Evolutionary conservation across 1,140 invertebrate genomes (phyloP).

Genomic region (Neodiprion pinetum): DNA sequence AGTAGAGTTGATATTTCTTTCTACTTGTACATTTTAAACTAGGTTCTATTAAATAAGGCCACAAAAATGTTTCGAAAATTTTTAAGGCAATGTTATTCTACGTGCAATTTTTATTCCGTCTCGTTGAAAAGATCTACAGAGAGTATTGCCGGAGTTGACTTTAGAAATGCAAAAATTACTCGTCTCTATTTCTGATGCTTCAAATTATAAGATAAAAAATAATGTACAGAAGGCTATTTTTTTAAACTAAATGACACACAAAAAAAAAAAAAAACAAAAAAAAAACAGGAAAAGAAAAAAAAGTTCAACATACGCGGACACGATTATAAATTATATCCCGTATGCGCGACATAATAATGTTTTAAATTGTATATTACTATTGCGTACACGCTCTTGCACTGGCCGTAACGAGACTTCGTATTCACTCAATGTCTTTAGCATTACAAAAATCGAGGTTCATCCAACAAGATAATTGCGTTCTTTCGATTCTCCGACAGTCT

Average conservation of each 20-base stretch:
- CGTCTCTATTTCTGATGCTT: too few species aligned
- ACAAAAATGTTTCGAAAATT: background rate
- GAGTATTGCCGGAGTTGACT: background rate
- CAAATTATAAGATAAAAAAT: too few species aligned
- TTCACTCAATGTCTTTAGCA: background rate
- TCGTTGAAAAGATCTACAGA: background rate
- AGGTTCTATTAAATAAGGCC: background rate
- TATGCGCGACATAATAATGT: too few species aligned
- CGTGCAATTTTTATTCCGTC: background rate
- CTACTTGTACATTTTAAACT: background rate
- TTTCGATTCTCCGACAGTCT: too few species aligned
- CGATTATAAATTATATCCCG: too few species aligned
- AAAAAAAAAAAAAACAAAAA: too few species aligned
- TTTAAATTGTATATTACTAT: too few species aligned
- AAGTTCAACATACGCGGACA: too few species aligned
- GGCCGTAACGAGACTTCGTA: background rate
- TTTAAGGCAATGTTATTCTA: background rate
- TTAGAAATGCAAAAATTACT: too few species aligned
- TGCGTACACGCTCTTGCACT: background rate
- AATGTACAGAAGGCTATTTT: too few species aligned
- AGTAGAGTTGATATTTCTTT: background rate
- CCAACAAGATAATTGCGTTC: background rate
- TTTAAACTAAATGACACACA: too few species aligned
- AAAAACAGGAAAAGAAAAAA: too few species aligned
- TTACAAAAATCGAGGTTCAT: background rate